Evolutionary conservation across 2,888 invertebrate genomes (phyloP), one percentile per base, ranked within the genome.

Genomic region (Hermaeophaga mercurialis): DNA sequence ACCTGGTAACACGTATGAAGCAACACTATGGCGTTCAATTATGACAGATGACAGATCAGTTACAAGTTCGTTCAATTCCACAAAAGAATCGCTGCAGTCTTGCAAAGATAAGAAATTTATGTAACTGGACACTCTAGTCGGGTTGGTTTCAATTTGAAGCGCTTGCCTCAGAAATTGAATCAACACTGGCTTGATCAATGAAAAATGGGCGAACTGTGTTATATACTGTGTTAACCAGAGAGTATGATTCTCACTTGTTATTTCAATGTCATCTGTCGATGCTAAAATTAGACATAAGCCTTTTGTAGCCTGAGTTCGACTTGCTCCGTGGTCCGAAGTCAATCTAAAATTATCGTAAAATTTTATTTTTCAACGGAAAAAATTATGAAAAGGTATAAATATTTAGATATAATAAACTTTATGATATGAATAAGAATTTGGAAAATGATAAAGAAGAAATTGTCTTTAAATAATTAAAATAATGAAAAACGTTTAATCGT

Each of bases 131-230:
- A 94, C 87, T 74, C 93, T 80, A 0, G 83, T 79, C 0, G 94
- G 93, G 70, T 89, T 88, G 68, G 94, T 95, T 80, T 97, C 96
- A 54, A 94, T 91, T 71, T 91, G 89, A 73, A 94, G 90, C 0
- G 96, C 96, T 62, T 91, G 88, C 3, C 92, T 82, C n/a, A 95
- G 75, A 38, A 89, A 89, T 48, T 76, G 77, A 2, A 88, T 85
- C 55, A 89, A 84, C 58, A 88, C 84, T n/a, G 82, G 82, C 22
- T 87, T 83, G 8, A 91, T 85, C 2, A 84, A 81, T 9, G 80
- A 78, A 79, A 96, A 95, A 76, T 94, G 91, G 0, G 89, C 88
- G 59, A 95, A 85, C 24, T 83, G 82, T 36, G 90, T 89, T 52
- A 91, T 79, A 54, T 84, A 85, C 18, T 81, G 80, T 0, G 85